phyloP scores from a whole-genome alignment of 2,888 invertebrate genomes.

The Tipula confusa region DNA sequence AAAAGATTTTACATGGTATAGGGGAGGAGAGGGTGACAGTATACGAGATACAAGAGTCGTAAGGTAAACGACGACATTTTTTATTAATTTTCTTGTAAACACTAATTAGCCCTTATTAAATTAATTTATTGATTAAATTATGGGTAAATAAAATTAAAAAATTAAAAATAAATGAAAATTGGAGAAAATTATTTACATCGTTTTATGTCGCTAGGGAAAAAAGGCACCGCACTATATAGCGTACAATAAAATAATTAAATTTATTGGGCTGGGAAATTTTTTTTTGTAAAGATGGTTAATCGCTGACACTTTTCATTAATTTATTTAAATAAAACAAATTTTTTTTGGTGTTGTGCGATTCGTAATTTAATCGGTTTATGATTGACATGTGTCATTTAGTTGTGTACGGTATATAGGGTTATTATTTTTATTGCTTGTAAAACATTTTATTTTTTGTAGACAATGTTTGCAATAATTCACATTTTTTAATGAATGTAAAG shows the following conservation, averaged over 20 bases:
- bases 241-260: not conserved
- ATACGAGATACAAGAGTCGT: not conserved
- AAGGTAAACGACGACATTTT: not conserved
- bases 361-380: not conserved
- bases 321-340: not conserved
- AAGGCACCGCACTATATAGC: not conserved
- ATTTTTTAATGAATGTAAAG: too few species aligned
- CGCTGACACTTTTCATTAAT: not conserved
- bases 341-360: not conserved
- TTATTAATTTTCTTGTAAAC: not conserved
- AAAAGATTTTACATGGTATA: not conserved
- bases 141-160: not conserved
- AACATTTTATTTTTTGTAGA: too few species aligned
- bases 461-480: too few species aligned
- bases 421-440: not conserved
- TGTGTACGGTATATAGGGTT: not conserved
- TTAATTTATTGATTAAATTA: not conserved
- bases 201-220: not conserved
- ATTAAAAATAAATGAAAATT: not conserved
- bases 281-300: too few species aligned
- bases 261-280: not conserved
- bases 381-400: not conserved
- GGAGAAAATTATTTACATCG: not conserved
- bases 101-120: not conserved
- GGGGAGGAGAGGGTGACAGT: not conserved